Percentiles rank a stretch among this genome's conserved stretches.
These are phyloP conservation scores for Diabrotica virgifera DNA, from an alignment of 1,140 invertebrate genomes.

Conservation along the genomic window DNA sequence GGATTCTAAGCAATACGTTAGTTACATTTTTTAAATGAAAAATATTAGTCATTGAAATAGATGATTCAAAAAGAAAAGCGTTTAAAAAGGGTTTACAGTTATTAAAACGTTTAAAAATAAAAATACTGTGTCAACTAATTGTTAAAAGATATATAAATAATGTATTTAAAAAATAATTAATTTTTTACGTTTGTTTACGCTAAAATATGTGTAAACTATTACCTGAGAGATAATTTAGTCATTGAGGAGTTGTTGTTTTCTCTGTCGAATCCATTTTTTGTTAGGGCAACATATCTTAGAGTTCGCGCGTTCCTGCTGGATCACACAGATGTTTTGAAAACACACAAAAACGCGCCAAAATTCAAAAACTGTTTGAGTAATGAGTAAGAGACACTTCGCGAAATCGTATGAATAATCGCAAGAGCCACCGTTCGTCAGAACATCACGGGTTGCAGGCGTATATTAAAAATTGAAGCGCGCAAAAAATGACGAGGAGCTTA, in stretches of 20 bases:
- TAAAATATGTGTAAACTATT: background rate
- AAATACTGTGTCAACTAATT: no score
- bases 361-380: slow-evolving; percentile 18
- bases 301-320: slow-evolving; percentile 23
- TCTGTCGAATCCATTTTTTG: slow-evolving; percentile 21
- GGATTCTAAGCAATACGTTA: no score
- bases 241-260: slow-evolving; percentile 21
- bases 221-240: slow-evolving; percentile 9
- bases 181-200: background rate
- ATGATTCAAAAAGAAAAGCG: no score
- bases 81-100: no score
- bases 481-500: slow-evolving; percentile 47
- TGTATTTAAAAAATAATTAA: no score
- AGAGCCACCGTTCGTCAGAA: slow-evolving; percentile 26
- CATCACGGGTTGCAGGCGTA: slow-evolving; percentile 42
- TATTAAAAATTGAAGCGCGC: slow-evolving; percentile 50
- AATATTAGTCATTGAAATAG: slow-evolving; percentile 11
- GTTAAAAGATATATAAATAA: no score
- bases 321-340: slow-evolving; percentile 34
- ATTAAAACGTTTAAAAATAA: no score
- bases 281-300: slow-evolving; percentile 24
- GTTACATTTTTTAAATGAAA: background rate
- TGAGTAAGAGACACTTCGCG: slow-evolving; percentile 11
- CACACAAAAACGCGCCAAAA: slow-evolving; percentile 28
- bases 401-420: slow-evolving; percentile 3